Conservation (phyloP, 2,888 invertebrate genomes). For the Tromatobia lineatoria region DNA sequence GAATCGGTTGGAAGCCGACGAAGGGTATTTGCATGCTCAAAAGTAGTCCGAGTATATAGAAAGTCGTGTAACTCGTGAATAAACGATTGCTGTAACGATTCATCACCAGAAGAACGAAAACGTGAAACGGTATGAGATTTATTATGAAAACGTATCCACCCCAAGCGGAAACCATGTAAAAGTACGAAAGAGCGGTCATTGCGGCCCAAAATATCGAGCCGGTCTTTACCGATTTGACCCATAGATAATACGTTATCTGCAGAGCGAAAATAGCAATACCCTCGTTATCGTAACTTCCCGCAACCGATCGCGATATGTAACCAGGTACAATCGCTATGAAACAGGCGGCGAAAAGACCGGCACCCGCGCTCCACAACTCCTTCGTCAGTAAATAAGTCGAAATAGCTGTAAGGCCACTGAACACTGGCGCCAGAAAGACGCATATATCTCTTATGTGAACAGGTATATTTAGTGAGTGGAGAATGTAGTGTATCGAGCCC, state of each 20-base stretch:
- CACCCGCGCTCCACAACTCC: slow-evolving; percentile 98
- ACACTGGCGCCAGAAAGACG: slow-evolving; percentile 99
- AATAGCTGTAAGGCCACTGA: slow-evolving; percentile 99
- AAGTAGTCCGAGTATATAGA: slow-evolving; percentile 97
- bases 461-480: slow-evolving; percentile 97
- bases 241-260: slow-evolving; percentile 98
- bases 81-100: slow-evolving; percentile 97
- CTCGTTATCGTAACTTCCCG: slow-evolving; percentile 99
- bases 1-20: slow-evolving; percentile 99
- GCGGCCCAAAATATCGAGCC: slow-evolving; percentile 99
- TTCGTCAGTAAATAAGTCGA: slow-evolving; percentile 99
- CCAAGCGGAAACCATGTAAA: slow-evolving; percentile 99
- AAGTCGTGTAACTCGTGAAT: slow-evolving; percentile 98
- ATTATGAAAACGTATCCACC: slow-evolving; percentile 99
- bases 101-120: slow-evolving; percentile 97
- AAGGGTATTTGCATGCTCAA: slow-evolving; percentile 99
- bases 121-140: slow-evolving; percentile 99
- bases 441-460: slow-evolving; percentile 99
- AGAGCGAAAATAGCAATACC: slow-evolving; percentile 99
- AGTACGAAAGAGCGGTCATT: slow-evolving; percentile 97
- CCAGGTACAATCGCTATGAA: slow-evolving; percentile 99
- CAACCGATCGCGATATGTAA: slow-evolving; percentile 99
- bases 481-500: slow-evolving; percentile 97
- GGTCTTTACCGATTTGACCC: slow-evolving; percentile 99
- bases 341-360: slow-evolving; percentile 99